Base-by-base conservation (phyloP, 2,113 vertebrate species). In the Hiodon tergisus region DNA sequence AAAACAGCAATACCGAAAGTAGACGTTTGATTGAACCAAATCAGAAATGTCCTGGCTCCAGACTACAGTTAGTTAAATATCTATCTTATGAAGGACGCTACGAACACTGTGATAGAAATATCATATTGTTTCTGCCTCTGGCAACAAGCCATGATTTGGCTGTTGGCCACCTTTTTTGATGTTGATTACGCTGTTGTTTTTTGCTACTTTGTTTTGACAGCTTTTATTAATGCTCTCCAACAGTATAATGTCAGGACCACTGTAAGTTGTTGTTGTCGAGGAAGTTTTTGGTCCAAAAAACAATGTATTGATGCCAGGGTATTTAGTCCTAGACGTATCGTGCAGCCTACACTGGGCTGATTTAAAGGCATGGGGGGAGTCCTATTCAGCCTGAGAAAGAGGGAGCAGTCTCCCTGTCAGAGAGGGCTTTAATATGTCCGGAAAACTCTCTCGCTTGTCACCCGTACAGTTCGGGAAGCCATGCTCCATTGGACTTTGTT, bases 401-500 rank as follows among this genome's bases (percentile, higher is more conserved):
- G 77, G 78, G 78, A 74, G 77, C 79, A 67, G 74, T 46, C 81
- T 79, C 83, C 79, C 59, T 0, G 76, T 83, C 83, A 76, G 8
- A 57, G 78, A 82, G 82, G 77, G 2, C 48, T 73, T 72, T 77
- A 72, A 77, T 87, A 79, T 83, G 80, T 86, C 87, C 76, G 78
- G 81, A 74, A 85, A 85, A 82, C 84, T 88, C 81, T 83, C 31
- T 69, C 73, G 17, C 81, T 83, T 84, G 86, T 86, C 84, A 81
- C 80, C 83, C 83, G 71, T 78, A 67, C 78, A 79, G 81, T 74
- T 79, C 77, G 72, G 74, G 75, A 76, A 83, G 74, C 69, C 82
- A 73, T 48, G 73, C 80, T 83, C 82, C 82, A 83, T 77, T 72
- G 73, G 81, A 83, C 79, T 87, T 87, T 88, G 83, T 88, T 87